These are phyloP conservation scores for Cydia fagiglandana DNA, from an alignment of 1,140 invertebrate genomes.

Conservation along the genomic window DNA sequence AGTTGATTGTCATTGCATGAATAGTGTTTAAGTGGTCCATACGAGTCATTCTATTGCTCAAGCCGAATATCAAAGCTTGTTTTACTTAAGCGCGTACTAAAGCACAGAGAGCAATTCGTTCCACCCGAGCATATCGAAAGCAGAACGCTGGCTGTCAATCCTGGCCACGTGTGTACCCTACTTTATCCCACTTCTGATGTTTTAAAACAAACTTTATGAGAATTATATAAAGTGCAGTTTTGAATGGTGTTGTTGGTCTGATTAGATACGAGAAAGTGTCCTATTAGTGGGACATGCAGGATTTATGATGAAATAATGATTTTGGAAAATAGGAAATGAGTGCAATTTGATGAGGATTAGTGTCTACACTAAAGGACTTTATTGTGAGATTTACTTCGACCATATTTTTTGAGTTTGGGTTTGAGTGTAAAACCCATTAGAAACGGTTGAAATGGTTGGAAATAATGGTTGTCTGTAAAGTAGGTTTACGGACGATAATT, in stretches of 20 bases:
- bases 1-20: not conserved
- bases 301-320: conserved; percentile 42
- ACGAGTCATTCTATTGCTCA: not conserved
- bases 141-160: conserved; percentile 59
- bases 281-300: conserved; percentile 24
- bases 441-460: no score
- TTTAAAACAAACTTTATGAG: not conserved
- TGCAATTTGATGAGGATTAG: conserved; percentile 4
- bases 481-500: no score
- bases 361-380: not conserved
- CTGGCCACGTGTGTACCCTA: conserved; percentile 56
- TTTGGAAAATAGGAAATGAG: conserved; percentile 14
- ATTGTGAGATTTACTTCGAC: not conserved
- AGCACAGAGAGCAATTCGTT: conserved; percentile 64
- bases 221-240: not conserved
- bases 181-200: conserved; percentile 40
- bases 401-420: no score
- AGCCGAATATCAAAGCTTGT: conserved; percentile 1
- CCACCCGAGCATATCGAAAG: conserved; percentile 70
- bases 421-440: no score
- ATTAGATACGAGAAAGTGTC: conserved; percentile 29
- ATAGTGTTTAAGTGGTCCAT: conserved; percentile 7
- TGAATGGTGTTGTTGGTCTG: not conserved
- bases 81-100: conserved; percentile 32
- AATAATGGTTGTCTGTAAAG: no score